phyloP scores from a whole-genome alignment of 2,113 vertebrate species.

The Pseudorasbora parva region DNA sequence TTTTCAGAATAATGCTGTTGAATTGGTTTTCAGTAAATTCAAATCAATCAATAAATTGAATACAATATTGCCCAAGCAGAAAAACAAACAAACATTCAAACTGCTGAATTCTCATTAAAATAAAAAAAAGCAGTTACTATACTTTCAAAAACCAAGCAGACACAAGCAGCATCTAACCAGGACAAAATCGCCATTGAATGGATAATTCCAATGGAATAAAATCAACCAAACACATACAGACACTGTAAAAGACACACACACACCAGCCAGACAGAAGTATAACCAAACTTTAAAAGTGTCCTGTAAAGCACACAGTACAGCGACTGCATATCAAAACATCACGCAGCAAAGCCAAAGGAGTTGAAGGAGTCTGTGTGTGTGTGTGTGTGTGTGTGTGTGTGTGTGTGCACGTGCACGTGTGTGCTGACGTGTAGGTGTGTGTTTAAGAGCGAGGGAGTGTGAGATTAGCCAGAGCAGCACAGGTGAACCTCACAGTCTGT shows the following conservation, averaged over 20 bases:
- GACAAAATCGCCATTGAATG: not conserved
- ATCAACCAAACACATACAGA: not conserved
- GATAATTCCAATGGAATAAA: not conserved
- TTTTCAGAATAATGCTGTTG: not conserved
- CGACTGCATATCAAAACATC: not conserved
- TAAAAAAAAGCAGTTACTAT: not conserved
- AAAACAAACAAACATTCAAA: not conserved
- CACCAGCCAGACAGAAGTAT: not conserved
- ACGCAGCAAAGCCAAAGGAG: constrained; percentile 22
- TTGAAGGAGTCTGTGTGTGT: constrained; percentile 27
- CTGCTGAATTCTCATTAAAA: not conserved
- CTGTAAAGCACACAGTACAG: not conserved
- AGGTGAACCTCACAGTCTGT: constrained; percentile 41
- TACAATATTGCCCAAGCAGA: too few species aligned
- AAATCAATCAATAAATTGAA: too few species aligned
- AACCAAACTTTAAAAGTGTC: not conserved
- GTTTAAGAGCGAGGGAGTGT: constrained; percentile 27
- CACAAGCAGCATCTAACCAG: not conserved
- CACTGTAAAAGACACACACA: not conserved
- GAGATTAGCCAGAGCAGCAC: constrained; percentile 42
- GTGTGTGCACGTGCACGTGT: constrained; percentile 19
- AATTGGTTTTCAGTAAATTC: not conserved
- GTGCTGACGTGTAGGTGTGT: constrained; percentile 38
- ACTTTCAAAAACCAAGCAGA: not conserved
- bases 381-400: constrained; percentile 29